These are phyloP conservation scores for Apantesis nais DNA, from an alignment of 2,888 invertebrate genomes.

Conservation along the genomic window DNA sequence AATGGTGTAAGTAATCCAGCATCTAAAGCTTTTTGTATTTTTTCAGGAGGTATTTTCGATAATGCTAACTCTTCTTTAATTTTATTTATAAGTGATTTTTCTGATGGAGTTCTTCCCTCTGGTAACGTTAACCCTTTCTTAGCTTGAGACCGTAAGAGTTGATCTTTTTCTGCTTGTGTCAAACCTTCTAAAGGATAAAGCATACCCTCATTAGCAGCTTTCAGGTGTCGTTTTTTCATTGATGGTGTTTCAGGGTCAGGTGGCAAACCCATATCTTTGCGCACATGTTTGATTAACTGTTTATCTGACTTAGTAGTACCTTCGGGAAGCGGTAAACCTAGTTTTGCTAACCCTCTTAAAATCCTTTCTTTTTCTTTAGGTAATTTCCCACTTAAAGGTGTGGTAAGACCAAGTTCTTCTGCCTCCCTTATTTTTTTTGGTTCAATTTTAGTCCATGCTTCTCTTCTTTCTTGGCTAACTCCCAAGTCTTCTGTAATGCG, in stretches of 20 bases:
- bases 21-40: constrained; percentile 20
- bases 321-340: constrained; percentile 50
- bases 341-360: constrained; percentile 34
- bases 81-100: constrained; percentile 35
- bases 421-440: constrained; percentile 1
- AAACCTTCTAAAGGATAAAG: constrained; percentile 25
- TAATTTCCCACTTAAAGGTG: constrained; percentile 50
- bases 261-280: constrained; percentile 23
- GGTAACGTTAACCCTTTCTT: constrained; percentile 33
- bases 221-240: constrained; percentile 26
- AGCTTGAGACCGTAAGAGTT: constrained; percentile 27
- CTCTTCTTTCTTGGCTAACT: background rate
- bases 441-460: background rate
- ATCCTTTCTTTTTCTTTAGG: constrained; percentile 41
- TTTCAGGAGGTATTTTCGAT: constrained; percentile 29
- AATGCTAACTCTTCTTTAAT: constrained; percentile 22
- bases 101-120: constrained; percentile 41
- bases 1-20: constrained; percentile 48
- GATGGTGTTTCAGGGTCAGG: constrained; percentile 23
- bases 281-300: constrained; percentile 19
- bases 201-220: constrained; percentile 24
- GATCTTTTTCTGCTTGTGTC: constrained; percentile 27
- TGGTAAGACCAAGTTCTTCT: constrained; percentile 37
- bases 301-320: constrained; percentile 48
- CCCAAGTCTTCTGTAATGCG: background rate